Evolutionary conservation across 2,113 vertebrate genomes (phyloP).

Genomic region (Bambusicola thoracicus): DNA sequence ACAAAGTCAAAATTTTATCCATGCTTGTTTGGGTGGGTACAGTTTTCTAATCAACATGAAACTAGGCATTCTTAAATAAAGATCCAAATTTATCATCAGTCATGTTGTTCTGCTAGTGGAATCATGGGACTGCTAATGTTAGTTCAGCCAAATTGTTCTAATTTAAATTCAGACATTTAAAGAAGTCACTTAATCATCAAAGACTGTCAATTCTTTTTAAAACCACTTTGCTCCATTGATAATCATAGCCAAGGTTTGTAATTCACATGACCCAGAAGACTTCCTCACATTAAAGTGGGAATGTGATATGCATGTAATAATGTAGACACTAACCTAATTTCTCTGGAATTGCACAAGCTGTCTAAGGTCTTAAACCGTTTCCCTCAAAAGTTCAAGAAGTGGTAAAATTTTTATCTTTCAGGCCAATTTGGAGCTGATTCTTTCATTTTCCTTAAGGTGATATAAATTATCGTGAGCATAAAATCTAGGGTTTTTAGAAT

Average conservation of each 20-base stretch:
- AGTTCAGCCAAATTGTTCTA: conserved; percentile 29
- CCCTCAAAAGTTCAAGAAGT: background rate
- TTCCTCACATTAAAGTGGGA: background rate
- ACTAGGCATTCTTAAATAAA: background rate
- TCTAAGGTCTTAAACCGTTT: background rate
- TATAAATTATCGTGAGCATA: background rate
- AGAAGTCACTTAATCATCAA: conserved; percentile 35
- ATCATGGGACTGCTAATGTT: conserved; percentile 29
- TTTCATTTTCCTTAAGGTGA: background rate
- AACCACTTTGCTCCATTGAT: background rate
- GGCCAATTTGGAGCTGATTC: background rate
- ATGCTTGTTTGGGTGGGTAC: background rate
- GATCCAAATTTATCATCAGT: conserved; percentile 29
- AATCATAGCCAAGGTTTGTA: background rate
- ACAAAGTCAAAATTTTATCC: background rate
- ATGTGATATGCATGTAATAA: background rate
- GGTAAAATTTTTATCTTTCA: background rate
- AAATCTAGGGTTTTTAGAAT: background rate
- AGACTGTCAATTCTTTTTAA: conserved; percentile 4
- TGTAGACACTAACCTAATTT: background rate
- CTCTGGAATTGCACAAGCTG: background rate
- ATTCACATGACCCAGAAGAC: background rate
- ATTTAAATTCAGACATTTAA: conserved; percentile 48
- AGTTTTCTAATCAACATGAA: background rate
- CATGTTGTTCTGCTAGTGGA: background rate